These are phyloP conservation scores for Lichenostomus cassidix DNA, from an alignment of 2,113 vertebrate genomes.

Conservation along the genomic window DNA sequence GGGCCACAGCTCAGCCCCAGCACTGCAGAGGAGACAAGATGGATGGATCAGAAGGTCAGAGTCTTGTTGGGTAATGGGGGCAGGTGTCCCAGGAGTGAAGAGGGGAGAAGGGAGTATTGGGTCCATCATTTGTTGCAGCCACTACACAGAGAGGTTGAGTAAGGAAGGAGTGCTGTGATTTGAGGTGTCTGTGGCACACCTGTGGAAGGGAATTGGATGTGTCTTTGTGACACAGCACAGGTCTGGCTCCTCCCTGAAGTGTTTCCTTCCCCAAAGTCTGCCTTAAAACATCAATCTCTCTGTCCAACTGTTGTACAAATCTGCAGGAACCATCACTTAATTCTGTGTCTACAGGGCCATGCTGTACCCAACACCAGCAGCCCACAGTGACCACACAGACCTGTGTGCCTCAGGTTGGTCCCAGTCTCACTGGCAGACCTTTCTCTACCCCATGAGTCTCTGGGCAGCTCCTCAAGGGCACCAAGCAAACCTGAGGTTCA, in stretches of 20 bases:
- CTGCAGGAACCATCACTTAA: background rate
- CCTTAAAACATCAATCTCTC: background rate
- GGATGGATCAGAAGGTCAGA: background rate
- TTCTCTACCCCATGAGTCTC: fast-evolving
- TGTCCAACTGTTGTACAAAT: background rate
- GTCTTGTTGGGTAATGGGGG: conserved; percentile 41
- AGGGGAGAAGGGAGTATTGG: background rate
- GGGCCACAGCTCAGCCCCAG: background rate
- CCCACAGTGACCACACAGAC: fast-evolving
- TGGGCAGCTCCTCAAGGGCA: fast-evolving
- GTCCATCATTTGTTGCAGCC: conserved; percentile 26
- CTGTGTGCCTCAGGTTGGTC: fast-evolving
- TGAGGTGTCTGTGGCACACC: background rate
- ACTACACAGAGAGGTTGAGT: background rate
- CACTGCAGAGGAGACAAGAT: background rate
- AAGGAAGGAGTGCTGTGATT: background rate
- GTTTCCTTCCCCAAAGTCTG: background rate
- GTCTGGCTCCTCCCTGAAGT: background rate
- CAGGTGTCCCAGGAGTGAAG: conserved; percentile 17
- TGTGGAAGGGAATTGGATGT: background rate
- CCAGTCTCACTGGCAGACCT: background rate
- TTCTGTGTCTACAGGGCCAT: fast-evolving
- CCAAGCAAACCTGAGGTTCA: background rate
- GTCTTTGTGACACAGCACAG: background rate
- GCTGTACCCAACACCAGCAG: fast-evolving